These are phyloP conservation scores for Labroides dimidiatus DNA, from an alignment of 2,797 vertebrate species.

Conservation along the genomic window DNA sequence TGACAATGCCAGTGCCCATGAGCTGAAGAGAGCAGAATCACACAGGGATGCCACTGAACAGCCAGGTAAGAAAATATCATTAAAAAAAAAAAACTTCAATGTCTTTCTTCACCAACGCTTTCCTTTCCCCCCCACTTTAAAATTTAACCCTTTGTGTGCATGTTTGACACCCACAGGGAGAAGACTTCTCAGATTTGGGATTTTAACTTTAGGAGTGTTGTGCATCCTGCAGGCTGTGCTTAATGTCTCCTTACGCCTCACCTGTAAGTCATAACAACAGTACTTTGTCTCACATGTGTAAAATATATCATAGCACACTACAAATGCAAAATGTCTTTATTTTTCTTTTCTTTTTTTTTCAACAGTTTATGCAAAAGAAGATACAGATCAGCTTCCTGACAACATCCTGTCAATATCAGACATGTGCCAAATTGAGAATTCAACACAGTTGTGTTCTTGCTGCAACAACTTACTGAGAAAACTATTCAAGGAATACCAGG, in stretches of 20 bases:
- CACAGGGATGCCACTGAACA: neutral
- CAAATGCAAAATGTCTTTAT: neutral
- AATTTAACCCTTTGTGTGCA: neutral
- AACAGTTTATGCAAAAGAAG: slow-evolving; percentile 34
- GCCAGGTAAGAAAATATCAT: slow-evolving; percentile 46
- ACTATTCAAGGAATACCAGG: neutral
- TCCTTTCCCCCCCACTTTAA: neutral
- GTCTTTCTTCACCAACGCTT: neutral
- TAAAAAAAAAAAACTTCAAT: neutral
- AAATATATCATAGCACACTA: neutral
- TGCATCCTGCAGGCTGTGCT: slow-evolving; percentile 56
- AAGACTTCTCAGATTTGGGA: slow-evolving; percentile 41
- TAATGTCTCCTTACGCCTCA: slow-evolving; percentile 53
- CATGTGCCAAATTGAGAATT: slow-evolving; percentile 16
- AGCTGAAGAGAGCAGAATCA: rapidly evolving
- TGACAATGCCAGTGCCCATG: neutral
- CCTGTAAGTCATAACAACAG: slow-evolving; percentile 49
- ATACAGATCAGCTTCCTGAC: slow-evolving; percentile 17
- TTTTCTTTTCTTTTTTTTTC: slow-evolving; percentile 12
- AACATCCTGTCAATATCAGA: slow-evolving; percentile 11
- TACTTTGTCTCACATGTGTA: neutral
- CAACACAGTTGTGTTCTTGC: slow-evolving; percentile 10
- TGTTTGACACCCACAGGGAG: slow-evolving; percentile 10
- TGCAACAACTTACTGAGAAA: slow-evolving; percentile 30
- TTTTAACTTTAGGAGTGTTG: slow-evolving; percentile 44